Conservation (phyloP, 2,888 invertebrate genomes). For the Drosophila bunnanda region DNA sequence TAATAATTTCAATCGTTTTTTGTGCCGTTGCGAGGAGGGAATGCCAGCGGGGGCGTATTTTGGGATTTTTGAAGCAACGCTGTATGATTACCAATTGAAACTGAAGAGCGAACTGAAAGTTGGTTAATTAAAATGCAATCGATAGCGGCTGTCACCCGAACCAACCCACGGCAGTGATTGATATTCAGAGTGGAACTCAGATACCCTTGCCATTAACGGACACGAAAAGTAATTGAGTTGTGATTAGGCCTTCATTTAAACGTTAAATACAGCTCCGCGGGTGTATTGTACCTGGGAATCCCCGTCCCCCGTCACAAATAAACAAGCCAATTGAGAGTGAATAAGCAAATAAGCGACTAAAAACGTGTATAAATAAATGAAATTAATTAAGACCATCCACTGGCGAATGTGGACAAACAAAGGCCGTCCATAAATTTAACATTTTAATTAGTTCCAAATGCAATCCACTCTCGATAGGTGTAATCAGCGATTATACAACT, state of each 20-base stretch:
- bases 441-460: slow-evolving; percentile 59
- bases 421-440: slow-evolving; percentile 25
- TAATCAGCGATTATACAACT: slow-evolving; percentile 48
- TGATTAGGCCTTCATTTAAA: slow-evolving; percentile 34
- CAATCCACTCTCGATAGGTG: slow-evolving; percentile 38
- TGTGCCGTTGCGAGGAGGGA: slow-evolving; percentile 1
- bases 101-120: slow-evolving; percentile 55
- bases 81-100: slow-evolving; percentile 43
- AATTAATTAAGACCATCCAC: slow-evolving; percentile 44
- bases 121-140: slow-evolving; percentile 75
- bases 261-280: slow-evolving; percentile 32
- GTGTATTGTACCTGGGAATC: slow-evolving; percentile 47
- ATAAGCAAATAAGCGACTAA: slow-evolving; percentile 26
- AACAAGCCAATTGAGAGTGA: slow-evolving; percentile 35
- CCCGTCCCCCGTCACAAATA: slow-evolving; percentile 35
- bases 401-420: slow-evolving; percentile 25
- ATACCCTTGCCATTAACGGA: background rate
- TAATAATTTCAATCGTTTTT: slow-evolving; percentile 57
- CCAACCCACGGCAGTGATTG: slow-evolving; percentile 30
- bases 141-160: slow-evolving; percentile 41
- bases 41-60: slow-evolving; percentile 1
- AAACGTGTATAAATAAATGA: slow-evolving; percentile 26
- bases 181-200: slow-evolving; percentile 21
- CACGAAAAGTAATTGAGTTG: slow-evolving; percentile 56
- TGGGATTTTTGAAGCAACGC: slow-evolving; percentile 20